Conservation (phyloP, 2,888 invertebrate species). For the Cheilosia soror region DNA sequence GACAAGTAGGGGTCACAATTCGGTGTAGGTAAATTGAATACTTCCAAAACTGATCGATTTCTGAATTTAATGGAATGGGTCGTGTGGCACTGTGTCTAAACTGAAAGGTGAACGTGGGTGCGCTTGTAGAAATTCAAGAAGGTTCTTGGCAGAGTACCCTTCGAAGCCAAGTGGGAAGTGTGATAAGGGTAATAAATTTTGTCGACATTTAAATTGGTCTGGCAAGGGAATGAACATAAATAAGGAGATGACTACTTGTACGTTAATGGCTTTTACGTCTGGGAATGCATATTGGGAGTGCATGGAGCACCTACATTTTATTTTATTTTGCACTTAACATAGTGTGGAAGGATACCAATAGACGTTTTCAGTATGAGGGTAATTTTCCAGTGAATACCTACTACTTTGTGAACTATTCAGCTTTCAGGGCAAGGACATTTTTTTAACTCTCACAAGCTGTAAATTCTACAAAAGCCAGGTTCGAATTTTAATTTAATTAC, state of each 20-base stretch:
- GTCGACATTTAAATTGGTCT: conserved; percentile 32
- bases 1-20: conserved; percentile 8
- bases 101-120: neutral
- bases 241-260: conserved; percentile 16
- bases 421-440: too few relatives aligned
- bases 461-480: too few relatives aligned
- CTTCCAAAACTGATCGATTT: conserved; percentile 9
- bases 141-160: neutral
- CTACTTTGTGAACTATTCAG: too few relatives aligned
- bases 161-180: neutral
- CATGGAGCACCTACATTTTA: too few relatives aligned
- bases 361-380: too few relatives aligned
- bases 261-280: conserved; percentile 9
- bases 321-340: too few relatives aligned
- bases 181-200: conserved; percentile 30
- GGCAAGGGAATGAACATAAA: conserved; percentile 20
- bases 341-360: too few relatives aligned
- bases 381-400: too few relatives aligned
- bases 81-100: neutral
- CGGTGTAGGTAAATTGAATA: conserved; percentile 14
- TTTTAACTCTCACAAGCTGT: too few relatives aligned
- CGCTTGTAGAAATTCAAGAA: neutral
- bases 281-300: neutral
- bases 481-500: too few relatives aligned
- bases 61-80: conserved; percentile 10